Conservation (phyloP, 2,797 vertebrate genomes). For the Diplodus puntazzo region DNA sequence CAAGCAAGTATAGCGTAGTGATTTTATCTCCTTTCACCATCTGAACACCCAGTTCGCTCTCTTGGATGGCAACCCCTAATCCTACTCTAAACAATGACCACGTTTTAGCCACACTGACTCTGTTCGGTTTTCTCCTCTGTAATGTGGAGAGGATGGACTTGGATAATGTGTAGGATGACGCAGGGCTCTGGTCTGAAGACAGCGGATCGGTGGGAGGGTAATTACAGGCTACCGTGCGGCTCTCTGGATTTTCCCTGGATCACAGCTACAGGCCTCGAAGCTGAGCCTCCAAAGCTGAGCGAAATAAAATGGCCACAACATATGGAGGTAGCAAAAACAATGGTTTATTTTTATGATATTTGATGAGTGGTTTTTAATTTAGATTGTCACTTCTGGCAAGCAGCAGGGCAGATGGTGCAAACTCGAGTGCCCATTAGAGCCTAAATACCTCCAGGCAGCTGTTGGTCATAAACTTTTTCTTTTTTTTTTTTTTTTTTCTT, state of each 20-base stretch:
- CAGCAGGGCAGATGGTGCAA: conserved; percentile 90
- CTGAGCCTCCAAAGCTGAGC: conserved; percentile 52
- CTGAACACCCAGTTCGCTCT: conserved; percentile 60
- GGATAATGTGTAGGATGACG: conserved; percentile 76
- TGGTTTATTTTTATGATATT: conserved; percentile 90
- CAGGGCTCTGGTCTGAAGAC: conserved; percentile 74
- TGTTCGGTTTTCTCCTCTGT: conserved; percentile 61
- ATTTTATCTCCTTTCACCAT: conserved; percentile 57
- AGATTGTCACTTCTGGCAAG: conserved; percentile 92
- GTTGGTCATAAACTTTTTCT: conserved; percentile 90
- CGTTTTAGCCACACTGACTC: conserved; percentile 67
- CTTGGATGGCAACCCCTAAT: conserved; percentile 59
- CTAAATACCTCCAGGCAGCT: conserved; percentile 90
- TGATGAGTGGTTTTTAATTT: conserved; percentile 92
- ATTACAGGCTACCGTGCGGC: conserved; percentile 80
- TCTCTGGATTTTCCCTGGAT: conserved; percentile 75
- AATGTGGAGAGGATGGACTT: conserved; percentile 73
- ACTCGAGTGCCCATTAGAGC: conserved; percentile 90
- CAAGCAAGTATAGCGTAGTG: conserved; percentile 11
- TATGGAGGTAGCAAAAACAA: conserved; percentile 85
- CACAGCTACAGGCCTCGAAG: conserved; percentile 61
- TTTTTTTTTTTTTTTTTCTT: conserved; percentile 14
- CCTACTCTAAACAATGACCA: conserved; percentile 70
- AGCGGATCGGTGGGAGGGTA: conserved; percentile 73
- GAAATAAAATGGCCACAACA: conserved; percentile 74